Percentiles rank a stretch among this genome's conserved stretches.
Conservation (phyloP, 2,113 vertebrate genomes). For the Gallinago paraguaiae region DNA sequence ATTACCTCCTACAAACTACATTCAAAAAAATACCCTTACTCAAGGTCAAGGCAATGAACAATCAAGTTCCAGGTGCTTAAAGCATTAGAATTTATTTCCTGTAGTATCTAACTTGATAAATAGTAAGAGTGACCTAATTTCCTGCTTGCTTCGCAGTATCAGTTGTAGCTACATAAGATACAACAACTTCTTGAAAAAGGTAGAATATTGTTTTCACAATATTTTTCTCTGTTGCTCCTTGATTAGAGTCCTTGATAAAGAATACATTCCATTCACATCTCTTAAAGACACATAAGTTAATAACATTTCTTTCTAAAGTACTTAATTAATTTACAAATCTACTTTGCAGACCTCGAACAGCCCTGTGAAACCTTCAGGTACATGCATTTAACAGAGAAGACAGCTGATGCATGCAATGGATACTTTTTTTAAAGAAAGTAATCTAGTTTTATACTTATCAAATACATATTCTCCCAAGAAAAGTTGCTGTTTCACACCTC, state of each 20-base stretch:
- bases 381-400: not conserved
- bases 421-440: not conserved
- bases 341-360: not conserved
- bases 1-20: not conserved
- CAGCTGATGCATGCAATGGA: not conserved
- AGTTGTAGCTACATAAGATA: not conserved
- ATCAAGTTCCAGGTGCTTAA: not conserved
- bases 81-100: not conserved
- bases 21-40: not conserved
- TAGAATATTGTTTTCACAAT: not conserved
- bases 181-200: not conserved
- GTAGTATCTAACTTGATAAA: conserved; percentile 13
- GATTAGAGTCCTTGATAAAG: not conserved
- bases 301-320: not conserved
- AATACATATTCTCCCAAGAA: not conserved
- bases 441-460: not conserved
- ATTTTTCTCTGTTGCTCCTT: not conserved
- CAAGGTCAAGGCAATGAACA: not conserved
- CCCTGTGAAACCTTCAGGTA: not conserved
- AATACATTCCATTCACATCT: not conserved
- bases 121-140: not conserved
- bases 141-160: not conserved
- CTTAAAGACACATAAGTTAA: not conserved
- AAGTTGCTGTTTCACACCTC: not conserved
- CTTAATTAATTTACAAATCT: not conserved